Evolutionary conservation across 2,797 vertebrate species (phyloP), one percentile per base, ranked within the genome.

Genomic region (Siniperca scherzeri): DNA sequence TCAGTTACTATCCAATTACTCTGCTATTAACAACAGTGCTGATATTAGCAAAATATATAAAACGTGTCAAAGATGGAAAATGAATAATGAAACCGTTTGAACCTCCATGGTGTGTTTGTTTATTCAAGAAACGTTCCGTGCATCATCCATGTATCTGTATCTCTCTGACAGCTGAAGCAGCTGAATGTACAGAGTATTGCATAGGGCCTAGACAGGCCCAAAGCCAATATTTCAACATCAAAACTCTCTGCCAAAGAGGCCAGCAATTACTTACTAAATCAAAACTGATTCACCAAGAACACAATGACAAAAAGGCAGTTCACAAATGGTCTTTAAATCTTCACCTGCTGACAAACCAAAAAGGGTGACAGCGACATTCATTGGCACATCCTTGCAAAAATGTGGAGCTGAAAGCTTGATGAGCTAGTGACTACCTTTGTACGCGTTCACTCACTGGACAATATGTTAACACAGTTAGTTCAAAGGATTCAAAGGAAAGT

Each of bases 1-100:
- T 99, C 86, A 95, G 96, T 90, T 4, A 13, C 56, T 13, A 0
- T 55, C 36, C 44, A 25, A 13, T 60, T 21, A 64, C 27, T 40
- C 22, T 64, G 38, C 46, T 48, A n/a, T 76, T 75, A 46, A 62
- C 17, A 74, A 64, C 36, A 55, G 16, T 7, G 38, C 48, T 44
- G 30, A 69, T 19, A 46, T 71, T 11, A 56, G 38, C 14, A 73
- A 1, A 66, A 73, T 5, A 2, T 44, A 42, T 30, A 22, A 10
- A 73, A 50, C 13, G 46, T 71, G 46, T 61, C 57, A 40, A 46
- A 57, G 12, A 46, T 12, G 53, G 30, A 52, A 14, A 33, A 42
- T 9, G 22, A 50, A 57, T n/a, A 21, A 60, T 36, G 44, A 65
- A 82, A 64, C 44, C 61, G 62, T 16, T 25, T 7, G 17, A 36